These are phyloP conservation scores for Schizaphis graminum DNA, from an alignment of 2,888 invertebrate genomes.

Conservation along the genomic window DNA sequence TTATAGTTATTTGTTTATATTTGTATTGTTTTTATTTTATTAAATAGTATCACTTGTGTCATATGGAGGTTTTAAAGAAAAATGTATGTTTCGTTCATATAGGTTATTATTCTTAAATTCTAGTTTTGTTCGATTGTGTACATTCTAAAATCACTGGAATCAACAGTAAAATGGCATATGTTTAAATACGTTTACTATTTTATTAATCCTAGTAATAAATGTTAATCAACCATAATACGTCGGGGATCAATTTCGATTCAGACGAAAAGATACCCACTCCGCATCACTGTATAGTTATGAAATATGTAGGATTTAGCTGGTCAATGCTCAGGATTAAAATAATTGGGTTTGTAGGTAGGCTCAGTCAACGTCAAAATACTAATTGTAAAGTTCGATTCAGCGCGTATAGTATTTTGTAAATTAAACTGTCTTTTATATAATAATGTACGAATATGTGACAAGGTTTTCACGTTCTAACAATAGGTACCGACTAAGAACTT, in stretches of 20 bases:
- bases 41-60: neutral
- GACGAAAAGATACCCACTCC: slow-evolving; percentile 31
- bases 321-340: slow-evolving; percentile 51
- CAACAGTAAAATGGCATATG: slow-evolving; percentile 5
- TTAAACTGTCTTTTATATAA: neutral
- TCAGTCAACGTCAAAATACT: slow-evolving; percentile 50
- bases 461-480: neutral
- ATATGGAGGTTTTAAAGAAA: neutral
- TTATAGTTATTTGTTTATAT: neutral
- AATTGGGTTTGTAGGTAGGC: slow-evolving; percentile 39
- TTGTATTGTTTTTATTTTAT: neutral
- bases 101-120: neutral
- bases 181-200: slow-evolving; percentile 35
- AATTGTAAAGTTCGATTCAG: slow-evolving; percentile 20
- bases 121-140: slow-evolving; percentile 4
- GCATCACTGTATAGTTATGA: slow-evolving; percentile 8
- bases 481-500: neutral
- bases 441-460: neutral
- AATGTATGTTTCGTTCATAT: neutral
- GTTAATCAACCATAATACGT: slow-evolving; percentile 53
- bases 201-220: slow-evolving; percentile 51
- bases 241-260: slow-evolving; percentile 57
- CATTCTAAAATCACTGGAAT: slow-evolving; percentile 19
- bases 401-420: neutral
- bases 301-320: slow-evolving; percentile 29